Conservation (phyloP, 2,797 vertebrate genomes). For the Calcarius lapponicus region DNA sequence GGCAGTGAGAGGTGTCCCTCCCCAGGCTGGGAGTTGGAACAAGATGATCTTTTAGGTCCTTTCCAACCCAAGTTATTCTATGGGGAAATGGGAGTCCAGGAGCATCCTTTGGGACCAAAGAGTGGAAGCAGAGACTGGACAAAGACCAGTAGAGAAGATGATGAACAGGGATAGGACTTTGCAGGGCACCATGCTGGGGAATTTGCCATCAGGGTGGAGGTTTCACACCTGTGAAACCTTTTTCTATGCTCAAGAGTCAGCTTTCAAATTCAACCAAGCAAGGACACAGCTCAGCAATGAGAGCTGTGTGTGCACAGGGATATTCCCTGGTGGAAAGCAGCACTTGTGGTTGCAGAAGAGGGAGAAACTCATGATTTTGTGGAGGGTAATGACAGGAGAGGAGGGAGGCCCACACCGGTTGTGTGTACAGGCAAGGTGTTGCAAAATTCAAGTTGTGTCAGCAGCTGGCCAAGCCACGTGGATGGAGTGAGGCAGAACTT, state of each 20-base stretch:
- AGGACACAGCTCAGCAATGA: neutral
- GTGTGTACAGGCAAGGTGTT: neutral
- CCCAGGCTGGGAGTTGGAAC: neutral
- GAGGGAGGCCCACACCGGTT: neutral
- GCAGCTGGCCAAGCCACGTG: neutral
- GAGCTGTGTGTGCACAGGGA: neutral
- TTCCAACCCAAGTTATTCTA: neutral
- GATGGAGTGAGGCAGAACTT: neutral
- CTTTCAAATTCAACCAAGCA: neutral
- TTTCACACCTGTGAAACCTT: neutral
- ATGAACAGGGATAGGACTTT: neutral
- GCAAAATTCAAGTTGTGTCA: neutral
- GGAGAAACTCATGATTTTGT: neutral
- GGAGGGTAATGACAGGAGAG: neutral
- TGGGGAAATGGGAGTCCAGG: neutral
- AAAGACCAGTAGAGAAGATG: neutral
- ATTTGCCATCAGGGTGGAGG: neutral
- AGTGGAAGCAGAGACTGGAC: neutral
- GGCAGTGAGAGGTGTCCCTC: neutral
- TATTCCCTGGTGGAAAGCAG: neutral
- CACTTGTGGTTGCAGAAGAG: neutral
- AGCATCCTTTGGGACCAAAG: neutral
- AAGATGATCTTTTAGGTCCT: neutral
- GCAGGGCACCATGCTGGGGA: rapidly evolving
- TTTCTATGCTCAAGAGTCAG: neutral